A percentile compares a stretch with the other conserved stretches of the same genome.
Evolutionary conservation across 2,797 vertebrate genomes (phyloP).

Genomic region (Coracias cyanogaster): DNA sequence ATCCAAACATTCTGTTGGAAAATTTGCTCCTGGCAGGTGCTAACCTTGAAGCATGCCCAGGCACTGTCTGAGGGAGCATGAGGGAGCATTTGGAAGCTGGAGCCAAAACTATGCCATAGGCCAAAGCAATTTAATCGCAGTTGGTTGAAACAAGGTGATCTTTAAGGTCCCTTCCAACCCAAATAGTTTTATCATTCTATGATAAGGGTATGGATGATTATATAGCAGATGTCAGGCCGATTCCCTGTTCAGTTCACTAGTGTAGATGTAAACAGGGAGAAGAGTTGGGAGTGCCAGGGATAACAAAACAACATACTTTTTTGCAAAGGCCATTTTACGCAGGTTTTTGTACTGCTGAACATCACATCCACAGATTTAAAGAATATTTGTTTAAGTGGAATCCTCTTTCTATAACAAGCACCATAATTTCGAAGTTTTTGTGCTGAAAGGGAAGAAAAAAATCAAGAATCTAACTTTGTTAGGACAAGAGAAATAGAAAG

Average conservation of each 20-base stretch:
- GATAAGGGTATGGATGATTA: not conserved
- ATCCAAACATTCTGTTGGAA: not conserved
- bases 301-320: not conserved
- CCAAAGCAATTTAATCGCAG: not conserved
- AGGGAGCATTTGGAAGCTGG: not conserved
- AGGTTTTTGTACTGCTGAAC: not conserved
- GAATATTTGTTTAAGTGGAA: not conserved
- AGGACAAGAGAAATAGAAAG: not conserved
- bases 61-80: not conserved
- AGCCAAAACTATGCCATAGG: not conserved
- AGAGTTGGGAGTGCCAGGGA: not conserved
- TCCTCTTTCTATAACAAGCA: not conserved
- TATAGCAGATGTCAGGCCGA: not conserved
- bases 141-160: too few relatives aligned
- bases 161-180: too few relatives aligned
- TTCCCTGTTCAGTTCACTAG: not conserved
- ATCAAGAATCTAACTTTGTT: not conserved
- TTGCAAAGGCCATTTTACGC: not conserved
- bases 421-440: not conserved
- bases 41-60: not conserved
- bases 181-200: too few relatives aligned
- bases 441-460: not conserved
- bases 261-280: rapidly evolving
- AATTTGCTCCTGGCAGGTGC: not conserved
- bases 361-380: not conserved